Evolutionary conservation across 1,140 invertebrate genomes (phyloP), one percentile per base, ranked within the genome.

Genomic region (Euura saliciscinereae): DNA sequence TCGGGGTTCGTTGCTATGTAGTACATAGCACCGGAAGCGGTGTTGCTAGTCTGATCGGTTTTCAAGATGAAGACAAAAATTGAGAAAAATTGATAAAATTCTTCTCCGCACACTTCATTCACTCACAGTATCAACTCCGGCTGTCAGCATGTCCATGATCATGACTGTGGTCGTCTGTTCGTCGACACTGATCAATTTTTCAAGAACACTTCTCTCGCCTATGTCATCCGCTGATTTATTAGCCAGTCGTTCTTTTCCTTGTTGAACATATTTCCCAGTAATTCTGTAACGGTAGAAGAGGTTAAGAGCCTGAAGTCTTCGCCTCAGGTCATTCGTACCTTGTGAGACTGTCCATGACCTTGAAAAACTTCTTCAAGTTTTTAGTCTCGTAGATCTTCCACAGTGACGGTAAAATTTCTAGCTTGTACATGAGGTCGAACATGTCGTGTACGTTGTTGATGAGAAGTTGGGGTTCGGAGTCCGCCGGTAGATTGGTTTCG

Each of bases 101-200:
- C 51, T 59, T 6, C 10, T 6, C 2, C 51, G 1, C 13, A 5
- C 51, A 59, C n/a, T 75, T 44, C 1, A 51, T 51, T 66, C 46
- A 78, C 80, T 87, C 85, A 93, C 92, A 75, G 93, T 95, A 85
- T 95, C 94, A 44, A 94, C 90, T 69, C 94, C 94, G 13, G 93
- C 93, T 71, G 93, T 88, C 43, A 95, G 73, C 89, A 94, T 92
- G 80, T 95, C 94, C 73, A 90, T 87, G 4, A 92, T 90, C 90
- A 95, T 93, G 2, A 90, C 87, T n/a, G 88, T 78, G 2, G 91
- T 91, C 45, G 88, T 85, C 79, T 86, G 85, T 76, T 88, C 85
- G 77, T 90, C 88, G 13, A 89, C 89, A 77, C 80, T 87, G 6
- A 89, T 80, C 66, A 89, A 76, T 77, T 89, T 90, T 74, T 91